Conservation (phyloP, 2,113 vertebrate genomes). For the Marcusenius ussheri region DNA sequence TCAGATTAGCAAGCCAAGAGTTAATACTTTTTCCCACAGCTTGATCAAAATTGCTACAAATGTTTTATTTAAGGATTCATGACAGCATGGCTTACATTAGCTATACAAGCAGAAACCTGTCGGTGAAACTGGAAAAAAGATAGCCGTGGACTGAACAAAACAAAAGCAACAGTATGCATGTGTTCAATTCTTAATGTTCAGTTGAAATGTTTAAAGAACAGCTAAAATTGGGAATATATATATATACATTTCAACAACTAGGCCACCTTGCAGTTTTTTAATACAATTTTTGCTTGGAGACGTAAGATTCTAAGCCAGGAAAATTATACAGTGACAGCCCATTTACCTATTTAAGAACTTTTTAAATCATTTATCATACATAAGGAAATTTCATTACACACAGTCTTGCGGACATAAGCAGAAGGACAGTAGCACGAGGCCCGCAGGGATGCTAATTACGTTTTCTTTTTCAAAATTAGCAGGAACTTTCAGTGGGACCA, state of each 20-base stretch:
- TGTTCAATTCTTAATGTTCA: not conserved
- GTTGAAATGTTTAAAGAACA: not conserved
- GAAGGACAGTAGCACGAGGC: conserved; percentile 71
- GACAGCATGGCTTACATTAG: not conserved
- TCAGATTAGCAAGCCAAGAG: not conserved
- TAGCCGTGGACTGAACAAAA: not conserved
- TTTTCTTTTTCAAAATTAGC: conserved; percentile 78
- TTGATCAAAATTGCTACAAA: not conserved
- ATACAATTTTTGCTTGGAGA: not conserved
- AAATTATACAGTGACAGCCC: not conserved
- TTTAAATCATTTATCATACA: conserved; percentile 71
- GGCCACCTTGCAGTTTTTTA: not conserved
- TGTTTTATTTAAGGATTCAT: not conserved
- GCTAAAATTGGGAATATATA: conserved; percentile 1
- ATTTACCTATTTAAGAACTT: conserved; percentile 32
- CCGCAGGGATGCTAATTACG: conserved; percentile 95
- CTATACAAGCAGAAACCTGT: not conserved
- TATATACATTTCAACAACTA: not conserved
- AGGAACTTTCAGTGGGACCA: conserved; percentile 90
- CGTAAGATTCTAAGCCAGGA: not conserved
- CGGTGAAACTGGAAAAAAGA: not conserved
- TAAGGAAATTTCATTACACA: conserved; percentile 72
- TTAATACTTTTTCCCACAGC: not conserved
- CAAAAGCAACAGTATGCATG: not conserved
- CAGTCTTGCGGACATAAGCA: conserved; percentile 68